Base-by-base conservation (phyloP, 2,113 vertebrate genomes). In the Glaucidium brasilianum region DNA sequence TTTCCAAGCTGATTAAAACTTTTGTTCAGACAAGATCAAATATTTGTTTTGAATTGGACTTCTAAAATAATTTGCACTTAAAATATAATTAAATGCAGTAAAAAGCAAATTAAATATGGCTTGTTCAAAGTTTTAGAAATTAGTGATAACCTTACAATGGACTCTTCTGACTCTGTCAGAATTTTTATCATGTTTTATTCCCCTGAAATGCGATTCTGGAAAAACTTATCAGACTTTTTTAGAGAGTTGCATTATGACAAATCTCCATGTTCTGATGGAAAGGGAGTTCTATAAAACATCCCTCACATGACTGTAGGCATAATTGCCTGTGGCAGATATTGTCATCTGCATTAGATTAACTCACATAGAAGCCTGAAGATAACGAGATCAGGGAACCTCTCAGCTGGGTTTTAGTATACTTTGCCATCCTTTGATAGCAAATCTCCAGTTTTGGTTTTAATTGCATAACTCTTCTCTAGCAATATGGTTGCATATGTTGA, bases 361-460 rank as follows among this genome's bases (percentile, higher is more conserved):
- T 86, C 21, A 23, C 49, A 66, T 30, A 90, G 81, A 60, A 78
- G 88, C 58, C 80, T 75, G 86, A 83, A 87, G 84, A 94, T 92
- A 95, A 82, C 16, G 1, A 94, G 80, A 91, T 80, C 62, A 66
- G 81, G 84, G 81, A 90, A 66, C 15, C 9, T 87, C 84, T 97
- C 94, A 80, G 92, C 78, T 95, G 87, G 66, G 50, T 95, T 95
- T 91, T 85, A 82, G 69, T 81, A 69, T n/a, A 25, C 32, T 62
- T 39, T 73, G 62, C 87, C 66, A 74, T 83, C 55, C 77, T 95
- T 95, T 79, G 91, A 91, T 95, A 92, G 83, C 85, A 94, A 87
- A 72, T 68, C 73, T 93, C 86, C 77, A 89, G 47, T 89, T 92
- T 92, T 53, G 35, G 50, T 89, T 92, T 91, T 95, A 91, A 78